phyloP scores from a whole-genome alignment of 2,113 vertebrate genomes.

The cattle (Bos taurus) region ARS-UCD2.0 NC_037343.1:36956501-36957000 shows the following conservation, averaged over 20 bases:
- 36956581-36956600: neutral
- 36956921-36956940: neutral
- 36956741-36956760: neutral
- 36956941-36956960: neutral
- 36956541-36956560: neutral
- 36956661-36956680: neutral
- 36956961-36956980: neutral
- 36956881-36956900: neutral
- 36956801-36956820: neutral
- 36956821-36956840: neutral
- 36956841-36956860: neutral
- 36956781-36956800: neutral
- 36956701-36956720: neutral
- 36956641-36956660: neutral
- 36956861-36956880: neutral
- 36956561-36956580: neutral
- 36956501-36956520: neutral
- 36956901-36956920: neutral
- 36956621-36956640: neutral
- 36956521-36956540: neutral
- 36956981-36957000: neutral
- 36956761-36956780: neutral
- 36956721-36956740: neutral
- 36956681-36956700: neutral
- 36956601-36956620: neutral